Percentiles rank a stretch among this genome's conserved stretches.
phyloP scores from a whole-genome alignment of 1,140 invertebrate species.

The Metaphire vulgaris region DNA sequence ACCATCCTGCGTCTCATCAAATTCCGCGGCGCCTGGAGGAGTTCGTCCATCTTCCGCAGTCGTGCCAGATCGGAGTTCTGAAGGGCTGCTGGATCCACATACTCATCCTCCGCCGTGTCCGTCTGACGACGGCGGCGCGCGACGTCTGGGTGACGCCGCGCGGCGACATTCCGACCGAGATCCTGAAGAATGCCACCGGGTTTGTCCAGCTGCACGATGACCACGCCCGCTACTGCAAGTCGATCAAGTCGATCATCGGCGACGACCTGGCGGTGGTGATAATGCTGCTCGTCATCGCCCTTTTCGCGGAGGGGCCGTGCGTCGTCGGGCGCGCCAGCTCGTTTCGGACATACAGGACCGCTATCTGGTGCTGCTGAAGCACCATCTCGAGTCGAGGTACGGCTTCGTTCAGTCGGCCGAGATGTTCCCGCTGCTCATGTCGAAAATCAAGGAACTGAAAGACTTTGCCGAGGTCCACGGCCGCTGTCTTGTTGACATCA shows the following conservation, averaged over 20 bases:
- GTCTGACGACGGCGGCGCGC: conserved; percentile 67
- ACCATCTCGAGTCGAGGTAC: conserved; percentile 72
- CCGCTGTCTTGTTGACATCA: conserved; percentile 78
- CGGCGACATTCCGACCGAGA: conserved; percentile 42
- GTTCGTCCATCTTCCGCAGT: conserved; percentile 67
- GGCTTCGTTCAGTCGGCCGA: conserved; percentile 35
- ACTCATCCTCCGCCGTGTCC: conserved; percentile 80
- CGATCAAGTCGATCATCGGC: conserved; percentile 41
- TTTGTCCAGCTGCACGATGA: conserved; percentile 44
- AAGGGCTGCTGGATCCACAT: conserved; percentile 76
- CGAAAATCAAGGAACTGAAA: conserved; percentile 77
- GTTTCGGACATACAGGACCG: conserved; percentile 65
- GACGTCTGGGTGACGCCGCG: conserved; percentile 63
- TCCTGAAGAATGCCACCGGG: conserved; percentile 44
- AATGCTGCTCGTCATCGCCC: conserved; percentile 76
- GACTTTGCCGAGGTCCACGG: conserved; percentile 78
- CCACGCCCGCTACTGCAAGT: conserved; percentile 43
- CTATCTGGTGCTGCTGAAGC: conserved; percentile 78
- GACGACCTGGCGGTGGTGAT: conserved; percentile 63
- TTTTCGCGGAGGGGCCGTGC: conserved; percentile 73
- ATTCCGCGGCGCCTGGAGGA: conserved; percentile 84
- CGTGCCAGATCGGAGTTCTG: conserved; percentile 78
- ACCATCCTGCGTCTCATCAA: conserved; percentile 79
- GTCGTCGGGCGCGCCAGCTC: conserved; percentile 75
- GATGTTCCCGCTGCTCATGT: conserved; percentile 62